These are phyloP conservation scores for Latrodectus hesperus DNA, from an alignment of 2,888 invertebrate genomes.

Conservation along the genomic window DNA sequence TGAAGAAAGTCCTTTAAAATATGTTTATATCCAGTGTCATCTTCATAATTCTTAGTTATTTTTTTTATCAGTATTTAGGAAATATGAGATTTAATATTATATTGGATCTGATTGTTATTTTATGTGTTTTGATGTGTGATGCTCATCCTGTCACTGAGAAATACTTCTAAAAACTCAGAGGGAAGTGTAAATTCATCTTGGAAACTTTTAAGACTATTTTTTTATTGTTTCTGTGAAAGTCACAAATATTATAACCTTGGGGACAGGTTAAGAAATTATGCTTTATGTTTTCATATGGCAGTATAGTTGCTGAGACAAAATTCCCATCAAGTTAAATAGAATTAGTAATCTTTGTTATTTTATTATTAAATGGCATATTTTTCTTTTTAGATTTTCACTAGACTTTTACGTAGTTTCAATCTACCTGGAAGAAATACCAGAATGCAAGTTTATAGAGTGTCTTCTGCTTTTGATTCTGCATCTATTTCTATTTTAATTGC, in stretches of 20 bases:
- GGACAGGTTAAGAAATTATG: slow-evolving; percentile 8
- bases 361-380: not conserved
- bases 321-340: not conserved
- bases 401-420: slow-evolving; percentile 81
- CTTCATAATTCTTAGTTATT: no score
- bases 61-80: no score
- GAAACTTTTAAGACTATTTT: no score
- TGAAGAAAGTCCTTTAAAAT: no score
- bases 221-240: not conserved
- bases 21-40: no score
- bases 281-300: slow-evolving; percentile 1
- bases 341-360: not conserved
- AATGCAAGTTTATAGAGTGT: slow-evolving; percentile 70
- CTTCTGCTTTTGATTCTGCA: slow-evolving; percentile 77
- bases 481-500: slow-evolving; percentile 78
- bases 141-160: no score
- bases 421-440: slow-evolving; percentile 82
- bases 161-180: no score
- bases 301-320: not conserved
- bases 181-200: no score
- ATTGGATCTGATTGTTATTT: no score
- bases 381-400: slow-evolving; percentile 77
- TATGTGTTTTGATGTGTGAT: no score
- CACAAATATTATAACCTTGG: not conserved
- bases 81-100: no score